Conservation (phyloP, 2,888 invertebrate species). For the Cephus spinipes region DNA sequence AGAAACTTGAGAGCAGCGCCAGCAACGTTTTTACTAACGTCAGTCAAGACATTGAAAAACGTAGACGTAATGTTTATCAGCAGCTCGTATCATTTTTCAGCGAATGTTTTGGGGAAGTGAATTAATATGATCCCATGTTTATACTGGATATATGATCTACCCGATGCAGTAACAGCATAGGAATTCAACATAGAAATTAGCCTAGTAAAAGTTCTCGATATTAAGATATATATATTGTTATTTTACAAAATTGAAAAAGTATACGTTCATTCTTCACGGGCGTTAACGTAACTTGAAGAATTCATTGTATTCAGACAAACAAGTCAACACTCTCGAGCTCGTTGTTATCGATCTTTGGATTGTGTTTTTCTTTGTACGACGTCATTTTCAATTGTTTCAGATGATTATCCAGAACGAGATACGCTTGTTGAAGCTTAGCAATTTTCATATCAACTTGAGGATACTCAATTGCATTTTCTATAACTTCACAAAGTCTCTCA, state of each 20-base stretch:
- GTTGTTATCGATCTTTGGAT: conserved; percentile 3
- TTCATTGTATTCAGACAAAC: neutral
- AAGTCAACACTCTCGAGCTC: conserved; percentile 4
- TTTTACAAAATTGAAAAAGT: neutral
- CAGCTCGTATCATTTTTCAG: neutral
- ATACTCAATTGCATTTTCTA: conserved; percentile 26
- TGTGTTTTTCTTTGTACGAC: conserved; percentile 1
- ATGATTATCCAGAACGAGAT: conserved; percentile 23
- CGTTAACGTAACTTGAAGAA: neutral
- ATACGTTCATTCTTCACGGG: neutral
- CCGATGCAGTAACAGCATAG: neutral
- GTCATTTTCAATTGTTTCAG: conserved; percentile 11
- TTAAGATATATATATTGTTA: neutral
- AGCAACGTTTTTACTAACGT: neutral
- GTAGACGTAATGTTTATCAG: neutral
- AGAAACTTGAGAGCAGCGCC: neutral
- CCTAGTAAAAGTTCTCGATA: neutral
- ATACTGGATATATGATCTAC: neutral
- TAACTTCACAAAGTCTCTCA: conserved; percentile 30
- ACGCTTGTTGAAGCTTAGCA: conserved; percentile 27
- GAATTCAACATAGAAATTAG: neutral
- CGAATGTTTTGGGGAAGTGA: neutral
- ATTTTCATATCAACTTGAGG: conserved; percentile 24
- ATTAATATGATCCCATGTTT: neutral
- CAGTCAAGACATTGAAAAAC: neutral